Conservation (phyloP, 2,888 invertebrate genomes). For the Kryphioiulus occultus region DNA sequence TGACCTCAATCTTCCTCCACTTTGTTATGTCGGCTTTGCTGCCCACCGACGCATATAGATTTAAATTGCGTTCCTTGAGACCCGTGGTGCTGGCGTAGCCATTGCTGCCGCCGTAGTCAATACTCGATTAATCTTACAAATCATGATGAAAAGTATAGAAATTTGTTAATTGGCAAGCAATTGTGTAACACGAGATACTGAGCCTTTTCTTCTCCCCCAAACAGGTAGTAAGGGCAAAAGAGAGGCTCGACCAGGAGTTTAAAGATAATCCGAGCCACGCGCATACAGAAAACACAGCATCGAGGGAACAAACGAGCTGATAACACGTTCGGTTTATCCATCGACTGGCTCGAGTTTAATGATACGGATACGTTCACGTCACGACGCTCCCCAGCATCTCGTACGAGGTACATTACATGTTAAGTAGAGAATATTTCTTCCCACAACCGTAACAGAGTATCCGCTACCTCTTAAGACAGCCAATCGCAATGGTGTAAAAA, state of each 20-base stretch:
- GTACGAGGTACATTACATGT: background rate
- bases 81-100: background rate
- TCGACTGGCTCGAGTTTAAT: background rate
- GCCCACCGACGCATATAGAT: slow-evolving; percentile 51
- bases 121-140: too few relatives aligned
- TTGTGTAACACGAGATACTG: background rate
- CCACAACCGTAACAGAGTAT: background rate
- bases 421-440: slow-evolving; percentile 8
- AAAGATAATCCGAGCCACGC: slow-evolving; percentile 45
- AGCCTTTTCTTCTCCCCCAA: slow-evolving; percentile 34
- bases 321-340: background rate
- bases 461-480: background rate
- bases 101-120: too few relatives aligned
- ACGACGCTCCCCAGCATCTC: background rate
- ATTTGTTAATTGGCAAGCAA: background rate
- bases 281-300: background rate
- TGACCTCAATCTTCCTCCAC: slow-evolving; percentile 62
- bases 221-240: slow-evolving; percentile 76
- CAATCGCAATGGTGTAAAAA: background rate
- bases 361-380: background rate
- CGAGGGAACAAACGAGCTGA: background rate
- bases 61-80: background rate
- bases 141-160: too few relatives aligned
- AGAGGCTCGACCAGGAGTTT: slow-evolving; percentile 82
- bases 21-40: slow-evolving; percentile 57